phyloP scores from a whole-genome alignment of 2,888 invertebrate genomes.

The Adelphocoris suturalis region DNA sequence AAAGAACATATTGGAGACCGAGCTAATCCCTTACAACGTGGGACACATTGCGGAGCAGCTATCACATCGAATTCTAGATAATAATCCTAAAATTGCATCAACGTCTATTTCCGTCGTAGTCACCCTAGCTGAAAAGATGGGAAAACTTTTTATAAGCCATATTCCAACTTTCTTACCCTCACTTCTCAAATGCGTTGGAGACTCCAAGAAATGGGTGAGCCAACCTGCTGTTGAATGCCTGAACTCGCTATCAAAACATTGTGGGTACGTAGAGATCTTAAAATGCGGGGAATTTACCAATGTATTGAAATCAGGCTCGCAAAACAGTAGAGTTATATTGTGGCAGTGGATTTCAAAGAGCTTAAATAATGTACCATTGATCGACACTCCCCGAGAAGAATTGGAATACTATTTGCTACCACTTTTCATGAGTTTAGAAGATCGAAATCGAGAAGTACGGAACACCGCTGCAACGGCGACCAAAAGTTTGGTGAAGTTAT shows the following conservation, averaged over 20 bases:
- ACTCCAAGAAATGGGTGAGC: constrained; percentile 34
- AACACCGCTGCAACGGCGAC: not conserved
- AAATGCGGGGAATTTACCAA: not conserved
- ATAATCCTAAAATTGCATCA: constrained; percentile 37
- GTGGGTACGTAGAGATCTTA: constrained; percentile 1
- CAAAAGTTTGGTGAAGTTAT: not conserved
- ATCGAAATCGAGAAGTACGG: constrained; percentile 29
- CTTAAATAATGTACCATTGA: not conserved
- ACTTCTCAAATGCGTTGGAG: constrained; percentile 10
- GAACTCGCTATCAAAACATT: not conserved
- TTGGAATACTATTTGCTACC: constrained; percentile 2
- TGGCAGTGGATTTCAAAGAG: constrained; percentile 33
- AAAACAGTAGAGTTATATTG: not conserved
- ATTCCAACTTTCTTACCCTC: not conserved
- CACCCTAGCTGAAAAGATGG: constrained; percentile 23
- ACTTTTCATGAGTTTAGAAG: constrained; percentile 14
- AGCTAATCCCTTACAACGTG: not conserved
- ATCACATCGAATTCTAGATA: not conserved
- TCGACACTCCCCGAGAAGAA: not conserved
- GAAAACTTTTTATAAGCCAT: not conserved
- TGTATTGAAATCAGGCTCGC: constrained; percentile 23
- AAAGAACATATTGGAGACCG: not conserved
- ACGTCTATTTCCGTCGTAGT: constrained; percentile 14
- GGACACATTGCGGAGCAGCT: not conserved
- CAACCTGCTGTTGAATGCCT: not conserved